Evolutionary conservation across 2,888 invertebrate species (phyloP).

Genomic region (Drosophila robusta): DNA sequence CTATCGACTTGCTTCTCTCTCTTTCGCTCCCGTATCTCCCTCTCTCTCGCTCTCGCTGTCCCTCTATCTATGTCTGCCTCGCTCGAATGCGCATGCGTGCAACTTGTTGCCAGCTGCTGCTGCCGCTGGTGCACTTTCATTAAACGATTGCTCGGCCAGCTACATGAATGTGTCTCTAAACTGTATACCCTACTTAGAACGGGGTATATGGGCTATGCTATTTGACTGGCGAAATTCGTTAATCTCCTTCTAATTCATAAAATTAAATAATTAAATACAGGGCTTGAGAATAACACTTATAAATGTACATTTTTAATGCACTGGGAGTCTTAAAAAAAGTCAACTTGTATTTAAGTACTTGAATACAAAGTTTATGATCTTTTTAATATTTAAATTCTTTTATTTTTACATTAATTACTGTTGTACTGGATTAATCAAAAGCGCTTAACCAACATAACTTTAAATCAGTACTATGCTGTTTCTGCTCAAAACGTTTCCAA

Average conservation of each 20-base stretch:
- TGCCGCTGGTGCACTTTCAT: constrained; percentile 65
- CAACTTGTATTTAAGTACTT: too few species aligned
- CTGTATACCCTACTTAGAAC: background rate
- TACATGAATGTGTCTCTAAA: constrained; percentile 18
- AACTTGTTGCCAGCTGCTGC: constrained; percentile 72
- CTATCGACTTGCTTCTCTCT: constrained; percentile 14
- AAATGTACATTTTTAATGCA: too few species aligned
- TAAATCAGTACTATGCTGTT: too few species aligned
- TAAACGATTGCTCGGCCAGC: constrained; percentile 38
- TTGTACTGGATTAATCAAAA: too few species aligned
- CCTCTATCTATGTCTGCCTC: constrained; percentile 32
- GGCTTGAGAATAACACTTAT: too few species aligned
- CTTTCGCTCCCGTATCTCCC: constrained; percentile 1
- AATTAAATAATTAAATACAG: background rate
- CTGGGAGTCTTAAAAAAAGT: too few species aligned
- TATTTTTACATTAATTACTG: too few species aligned
- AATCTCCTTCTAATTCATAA: background rate
- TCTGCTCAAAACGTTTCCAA: background rate
- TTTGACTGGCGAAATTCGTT: too few species aligned
- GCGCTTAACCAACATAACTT: too few species aligned
- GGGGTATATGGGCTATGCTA: background rate
- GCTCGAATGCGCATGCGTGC: constrained; percentile 70
- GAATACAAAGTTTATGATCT: too few species aligned
- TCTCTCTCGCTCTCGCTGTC: constrained; percentile 1
- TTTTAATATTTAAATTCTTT: too few species aligned